Conservation (phyloP, 2,888 invertebrate species). For the Oegoconia quadripuncta region DNA sequence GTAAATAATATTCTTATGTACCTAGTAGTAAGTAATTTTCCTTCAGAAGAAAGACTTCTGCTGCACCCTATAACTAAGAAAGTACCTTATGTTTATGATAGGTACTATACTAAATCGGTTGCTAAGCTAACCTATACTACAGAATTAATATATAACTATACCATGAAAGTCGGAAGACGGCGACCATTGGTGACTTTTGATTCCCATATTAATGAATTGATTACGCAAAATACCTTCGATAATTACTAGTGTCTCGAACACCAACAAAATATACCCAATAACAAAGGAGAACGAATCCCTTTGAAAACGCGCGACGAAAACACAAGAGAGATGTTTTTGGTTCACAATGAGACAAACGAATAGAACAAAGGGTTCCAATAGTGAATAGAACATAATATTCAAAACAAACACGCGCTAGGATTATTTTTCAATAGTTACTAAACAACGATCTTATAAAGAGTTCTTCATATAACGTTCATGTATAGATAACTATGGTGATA, state of each 20-base stretch:
- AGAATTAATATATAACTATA: too few species aligned
- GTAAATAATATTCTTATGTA: neutral
- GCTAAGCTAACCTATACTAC: too few species aligned
- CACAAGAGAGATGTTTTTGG: slow-evolving; percentile 59
- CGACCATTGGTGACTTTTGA: too few species aligned
- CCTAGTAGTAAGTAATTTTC: too few species aligned
- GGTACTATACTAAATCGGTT: too few species aligned
- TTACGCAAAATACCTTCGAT: slow-evolving; percentile 12
- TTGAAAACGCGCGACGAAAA: slow-evolving; percentile 40
- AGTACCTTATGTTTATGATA: too few species aligned
- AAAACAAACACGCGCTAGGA: slow-evolving; percentile 62
- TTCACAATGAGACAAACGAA: slow-evolving; percentile 60
- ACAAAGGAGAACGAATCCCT: slow-evolving; percentile 36
- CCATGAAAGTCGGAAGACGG: too few species aligned
- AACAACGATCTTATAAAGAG: slow-evolving; percentile 6
- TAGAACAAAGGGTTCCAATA: slow-evolving; percentile 69
- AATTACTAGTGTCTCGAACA: slow-evolving; percentile 20
- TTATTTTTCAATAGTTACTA: slow-evolving; percentile 41
- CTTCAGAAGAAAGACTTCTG: too few species aligned
- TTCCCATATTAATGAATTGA: too few species aligned
- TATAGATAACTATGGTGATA: too few species aligned
- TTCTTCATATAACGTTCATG: neutral
- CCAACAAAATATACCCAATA: slow-evolving; percentile 28
- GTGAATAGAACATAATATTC: slow-evolving; percentile 59
- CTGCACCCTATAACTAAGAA: too few species aligned